Conservation (phyloP, 1,140 invertebrate genomes). For the Diabrotica virgifera region DNA sequence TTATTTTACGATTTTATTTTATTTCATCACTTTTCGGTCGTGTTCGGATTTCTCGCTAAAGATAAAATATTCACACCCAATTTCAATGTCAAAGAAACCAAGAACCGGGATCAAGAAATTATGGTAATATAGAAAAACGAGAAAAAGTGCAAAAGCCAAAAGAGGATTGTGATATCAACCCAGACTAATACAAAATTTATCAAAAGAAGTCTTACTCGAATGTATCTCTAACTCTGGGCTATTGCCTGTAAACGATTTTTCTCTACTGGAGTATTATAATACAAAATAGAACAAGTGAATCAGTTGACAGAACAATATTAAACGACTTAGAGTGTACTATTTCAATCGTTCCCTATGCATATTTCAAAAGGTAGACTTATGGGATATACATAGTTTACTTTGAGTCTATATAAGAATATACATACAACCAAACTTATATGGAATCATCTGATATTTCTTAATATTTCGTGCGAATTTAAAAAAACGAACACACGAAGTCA, state of each 20-base stretch:
- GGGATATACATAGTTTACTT: too few relatives aligned
- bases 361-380: too few relatives aligned
- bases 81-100: constrained; percentile 12
- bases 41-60: neutral
- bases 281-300: too few relatives aligned
- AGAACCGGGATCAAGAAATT: constrained; percentile 7
- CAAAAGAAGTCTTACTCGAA: constrained; percentile 3
- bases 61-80: constrained; percentile 7
- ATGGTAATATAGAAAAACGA: constrained; percentile 11
- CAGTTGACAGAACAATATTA: too few relatives aligned
- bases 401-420: too few relatives aligned
- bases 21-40: neutral
- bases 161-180: constrained; percentile 10
- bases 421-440: too few relatives aligned
- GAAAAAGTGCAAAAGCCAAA: constrained; percentile 9
- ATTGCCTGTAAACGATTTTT: constrained; percentile 14
- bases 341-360: too few relatives aligned
- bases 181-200: constrained; percentile 11
- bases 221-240: constrained; percentile 4
- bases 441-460: too few relatives aligned
- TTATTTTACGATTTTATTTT: neutral
- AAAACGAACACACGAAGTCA: too few relatives aligned
- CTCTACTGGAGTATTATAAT: neutral
- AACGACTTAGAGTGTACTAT: too few relatives aligned
- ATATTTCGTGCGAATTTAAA: too few relatives aligned